phyloP scores from a whole-genome alignment of 1,140 invertebrate species.

The Ceratina calcarata region DNA sequence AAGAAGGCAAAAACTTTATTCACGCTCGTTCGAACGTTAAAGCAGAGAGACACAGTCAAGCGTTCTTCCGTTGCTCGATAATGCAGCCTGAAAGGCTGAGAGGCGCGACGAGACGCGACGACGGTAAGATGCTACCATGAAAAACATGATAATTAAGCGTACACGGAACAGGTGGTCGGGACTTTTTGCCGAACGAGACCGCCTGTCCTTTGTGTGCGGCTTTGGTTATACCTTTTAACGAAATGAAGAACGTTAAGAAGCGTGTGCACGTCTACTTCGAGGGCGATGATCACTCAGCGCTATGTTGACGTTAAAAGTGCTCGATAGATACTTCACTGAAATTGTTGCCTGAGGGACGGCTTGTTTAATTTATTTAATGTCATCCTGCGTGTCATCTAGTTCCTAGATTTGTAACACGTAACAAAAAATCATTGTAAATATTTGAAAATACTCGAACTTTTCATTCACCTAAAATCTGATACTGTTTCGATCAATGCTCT shows the following conservation, averaged over 20 bases:
- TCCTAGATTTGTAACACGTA: no score
- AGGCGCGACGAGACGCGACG: no score
- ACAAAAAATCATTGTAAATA: no score
- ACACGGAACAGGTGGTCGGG: constrained; percentile 36
- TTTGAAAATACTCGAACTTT: no score
- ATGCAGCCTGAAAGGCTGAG: neutral
- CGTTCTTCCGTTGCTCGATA: constrained; percentile 7
- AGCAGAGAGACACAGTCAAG: neutral
- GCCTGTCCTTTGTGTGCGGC: neutral
- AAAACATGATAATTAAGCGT: constrained; percentile 40
- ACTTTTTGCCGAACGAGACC: constrained; percentile 1
- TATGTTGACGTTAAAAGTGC: neutral
- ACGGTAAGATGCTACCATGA: neutral
- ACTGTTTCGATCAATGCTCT: neutral
- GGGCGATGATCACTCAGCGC: no score
- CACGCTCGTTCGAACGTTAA: neutral
- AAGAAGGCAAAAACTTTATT: neutral
- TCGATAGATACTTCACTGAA: constrained; percentile 13
- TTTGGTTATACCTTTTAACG: constrained; percentile 19
- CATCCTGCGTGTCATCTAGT: no score
- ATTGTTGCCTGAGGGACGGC: no score
- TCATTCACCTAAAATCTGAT: neutral
- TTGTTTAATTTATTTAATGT: neutral
- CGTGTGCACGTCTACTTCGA: neutral
- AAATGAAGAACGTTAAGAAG: constrained; percentile 30